phyloP scores from a whole-genome alignment of 2,113 vertebrate genomes.

The Spea multiplicata region DNA sequence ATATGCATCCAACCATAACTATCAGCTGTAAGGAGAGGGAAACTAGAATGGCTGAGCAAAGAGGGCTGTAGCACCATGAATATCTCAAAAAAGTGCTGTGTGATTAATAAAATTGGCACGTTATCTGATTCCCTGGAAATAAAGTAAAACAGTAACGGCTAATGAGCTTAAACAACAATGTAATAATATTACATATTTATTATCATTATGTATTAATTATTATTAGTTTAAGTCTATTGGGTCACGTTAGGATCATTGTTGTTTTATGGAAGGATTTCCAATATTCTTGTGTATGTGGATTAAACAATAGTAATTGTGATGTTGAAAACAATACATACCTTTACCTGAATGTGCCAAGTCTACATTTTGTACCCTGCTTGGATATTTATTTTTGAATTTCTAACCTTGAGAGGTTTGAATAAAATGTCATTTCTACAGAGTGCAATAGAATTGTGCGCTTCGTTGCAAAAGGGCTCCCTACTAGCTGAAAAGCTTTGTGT shows the following conservation, averaged over 20 bases:
- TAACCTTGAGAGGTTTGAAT: constrained; percentile 1
- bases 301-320: no score
- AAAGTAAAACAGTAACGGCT: no score
- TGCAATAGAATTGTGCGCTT: constrained; percentile 15
- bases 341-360: no score
- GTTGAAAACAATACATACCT: no score
- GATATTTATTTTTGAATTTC: background rate
- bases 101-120: background rate
- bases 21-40: background rate
- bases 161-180: no score
- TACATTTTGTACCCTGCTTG: no score
- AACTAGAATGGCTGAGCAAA: background rate
- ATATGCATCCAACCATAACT: constrained; percentile 1
- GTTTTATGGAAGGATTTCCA: no score
- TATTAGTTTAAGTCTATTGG: no score
- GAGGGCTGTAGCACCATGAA: background rate
- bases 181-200: no score
- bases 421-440: background rate
- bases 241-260: no score
- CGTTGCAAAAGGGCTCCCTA: constrained; percentile 21
- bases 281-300: no score
- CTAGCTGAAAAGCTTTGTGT: constrained; percentile 32
- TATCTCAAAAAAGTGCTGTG: background rate
- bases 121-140: background rate
- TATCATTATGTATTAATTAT: no score